Percentiles rank a stretch among this genome's conserved stretches.
phyloP scores from a whole-genome alignment of 2,113 vertebrate genomes.

The Pygoscelis adeliae region DNA sequence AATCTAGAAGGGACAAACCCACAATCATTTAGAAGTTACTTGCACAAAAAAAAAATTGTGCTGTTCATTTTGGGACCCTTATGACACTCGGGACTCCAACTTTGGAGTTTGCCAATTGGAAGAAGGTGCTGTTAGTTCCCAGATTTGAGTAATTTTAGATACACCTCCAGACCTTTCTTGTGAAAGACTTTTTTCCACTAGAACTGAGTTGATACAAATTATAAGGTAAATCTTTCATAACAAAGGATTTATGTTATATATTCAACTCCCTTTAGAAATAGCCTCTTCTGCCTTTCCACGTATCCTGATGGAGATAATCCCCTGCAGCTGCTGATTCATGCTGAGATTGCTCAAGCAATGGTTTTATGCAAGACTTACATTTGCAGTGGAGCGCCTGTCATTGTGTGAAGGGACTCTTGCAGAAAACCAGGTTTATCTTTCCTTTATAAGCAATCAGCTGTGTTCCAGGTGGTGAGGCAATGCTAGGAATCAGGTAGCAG shows the following conservation, averaged over 20 bases:
- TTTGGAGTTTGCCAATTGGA: background rate
- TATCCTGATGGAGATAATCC: conserved; percentile 13
- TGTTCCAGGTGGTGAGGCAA: background rate
- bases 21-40: background rate
- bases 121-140: background rate
- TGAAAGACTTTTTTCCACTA: background rate
- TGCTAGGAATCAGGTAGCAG: background rate
- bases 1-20: background rate
- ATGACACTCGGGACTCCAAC: background rate
- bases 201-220: background rate
- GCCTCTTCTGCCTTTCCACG: background rate
- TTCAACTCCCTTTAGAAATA: background rate
- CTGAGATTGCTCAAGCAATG: conserved; percentile 18
- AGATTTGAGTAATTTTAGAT: background rate
- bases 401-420: conserved; percentile 6
- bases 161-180: background rate
- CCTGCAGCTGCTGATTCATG: conserved; percentile 41
- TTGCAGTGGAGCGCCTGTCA: background rate
- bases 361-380: conserved; percentile 32
- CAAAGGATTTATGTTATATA: background rate
- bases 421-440: conserved; percentile 26
- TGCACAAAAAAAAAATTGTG: background rate
- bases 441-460: background rate
- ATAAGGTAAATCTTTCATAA: background rate
- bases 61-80: background rate